phyloP scores from a whole-genome alignment of 2,888 invertebrate species.

The Latheticus oryzae region DNA sequence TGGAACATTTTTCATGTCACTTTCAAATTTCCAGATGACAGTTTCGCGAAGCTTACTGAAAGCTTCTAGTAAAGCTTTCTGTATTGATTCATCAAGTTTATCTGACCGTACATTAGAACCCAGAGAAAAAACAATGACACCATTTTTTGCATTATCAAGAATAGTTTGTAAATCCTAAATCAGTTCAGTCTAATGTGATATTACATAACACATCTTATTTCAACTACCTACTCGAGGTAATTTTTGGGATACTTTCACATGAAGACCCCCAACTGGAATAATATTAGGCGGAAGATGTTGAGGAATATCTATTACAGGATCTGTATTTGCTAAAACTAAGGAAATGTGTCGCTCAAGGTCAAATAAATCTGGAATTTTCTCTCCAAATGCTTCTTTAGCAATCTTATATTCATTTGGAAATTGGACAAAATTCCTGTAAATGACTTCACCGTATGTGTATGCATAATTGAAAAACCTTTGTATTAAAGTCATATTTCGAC shows the following conservation, averaged over 20 bases:
- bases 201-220: neutral
- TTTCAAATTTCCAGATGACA: constrained; percentile 64
- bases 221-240: constrained; percentile 38
- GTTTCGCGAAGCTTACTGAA: constrained; percentile 60
- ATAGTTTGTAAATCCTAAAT: constrained; percentile 56
- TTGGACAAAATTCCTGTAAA: constrained; percentile 5
- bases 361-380: constrained; percentile 41
- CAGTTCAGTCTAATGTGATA: neutral
- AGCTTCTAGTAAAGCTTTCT: constrained; percentile 54
- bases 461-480: constrained; percentile 49
- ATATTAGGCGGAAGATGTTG: constrained; percentile 56
- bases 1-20: constrained; percentile 55
- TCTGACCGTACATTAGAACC: constrained; percentile 60
- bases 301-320: constrained; percentile 54
- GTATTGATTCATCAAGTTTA: constrained; percentile 51
- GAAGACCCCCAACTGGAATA: constrained; percentile 58
- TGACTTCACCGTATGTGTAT: constrained; percentile 32
- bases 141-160: constrained; percentile 58
- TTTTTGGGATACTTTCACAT: constrained; percentile 47
- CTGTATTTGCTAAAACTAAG: constrained; percentile 52
- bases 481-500: constrained; percentile 46
- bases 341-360: constrained; percentile 49
- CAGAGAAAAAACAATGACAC: constrained; percentile 61
- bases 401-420: constrained; percentile 37
- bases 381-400: constrained; percentile 46